Conservation (phyloP, 2,888 invertebrate genomes). For the Drosophila emarginata region DNA sequence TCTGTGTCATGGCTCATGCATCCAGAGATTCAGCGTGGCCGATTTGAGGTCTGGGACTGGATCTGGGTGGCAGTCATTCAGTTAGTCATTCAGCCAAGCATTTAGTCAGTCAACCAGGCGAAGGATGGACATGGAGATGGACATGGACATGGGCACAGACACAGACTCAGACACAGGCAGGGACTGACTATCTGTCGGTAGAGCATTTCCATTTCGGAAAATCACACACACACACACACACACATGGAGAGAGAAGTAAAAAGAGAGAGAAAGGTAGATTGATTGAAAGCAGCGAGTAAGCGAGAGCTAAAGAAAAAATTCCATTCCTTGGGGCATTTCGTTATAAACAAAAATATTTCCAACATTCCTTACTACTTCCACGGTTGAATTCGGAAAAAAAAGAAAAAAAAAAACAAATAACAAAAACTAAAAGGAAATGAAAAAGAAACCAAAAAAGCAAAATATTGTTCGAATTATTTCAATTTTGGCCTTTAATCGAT, state of each 20-base stretch:
- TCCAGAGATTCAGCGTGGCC: conserved; percentile 16
- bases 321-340: conserved; percentile 11
- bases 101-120: conserved; percentile 22
- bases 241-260: background rate
- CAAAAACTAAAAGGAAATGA: background rate
- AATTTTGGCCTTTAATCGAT: background rate
- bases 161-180: background rate
- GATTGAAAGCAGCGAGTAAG: background rate
- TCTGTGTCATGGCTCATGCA: conserved; percentile 13
- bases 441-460: background rate
- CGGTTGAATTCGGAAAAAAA: conserved; percentile 6
- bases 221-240: conserved; percentile 6
- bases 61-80: conserved; percentile 15
- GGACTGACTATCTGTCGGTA: conserved; percentile 5
- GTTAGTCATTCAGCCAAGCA: conserved; percentile 21
- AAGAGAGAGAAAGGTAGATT: background rate
- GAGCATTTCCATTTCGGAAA: conserved; percentile 17
- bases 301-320: background rate
- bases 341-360: conserved; percentile 15
- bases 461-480: conserved; percentile 4
- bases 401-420: background rate
- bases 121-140: conserved; percentile 14
- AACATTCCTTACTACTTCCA: conserved; percentile 11
- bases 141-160: background rate
- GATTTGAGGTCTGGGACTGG: background rate